phyloP scores from a whole-genome alignment of 1,140 invertebrate species.

The Catajapyx aquilonaris region DNA sequence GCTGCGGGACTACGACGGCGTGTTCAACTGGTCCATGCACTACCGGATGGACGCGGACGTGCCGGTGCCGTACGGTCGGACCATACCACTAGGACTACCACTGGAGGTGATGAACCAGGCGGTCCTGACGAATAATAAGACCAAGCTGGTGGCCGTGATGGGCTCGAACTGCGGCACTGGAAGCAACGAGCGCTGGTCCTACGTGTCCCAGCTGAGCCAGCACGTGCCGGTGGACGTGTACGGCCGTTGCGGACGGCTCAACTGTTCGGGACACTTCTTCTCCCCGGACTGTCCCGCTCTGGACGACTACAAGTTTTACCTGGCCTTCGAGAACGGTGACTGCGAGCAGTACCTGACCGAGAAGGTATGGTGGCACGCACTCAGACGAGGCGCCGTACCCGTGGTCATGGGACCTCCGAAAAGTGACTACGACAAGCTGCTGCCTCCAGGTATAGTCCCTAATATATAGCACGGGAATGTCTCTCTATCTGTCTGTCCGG shows the following conservation, averaged over 20 bases:
- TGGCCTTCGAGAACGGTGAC: conserved; percentile 51
- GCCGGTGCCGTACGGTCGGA: too few relatives aligned
- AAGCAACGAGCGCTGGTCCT: conserved; percentile 30
- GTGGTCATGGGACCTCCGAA: conserved; percentile 38
- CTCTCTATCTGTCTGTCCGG: too few relatives aligned
- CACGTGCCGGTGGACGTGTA: conserved; percentile 32
- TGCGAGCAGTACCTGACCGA: conserved; percentile 47
- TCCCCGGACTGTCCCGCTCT: conserved; percentile 29
- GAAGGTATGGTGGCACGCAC: conserved; percentile 42
- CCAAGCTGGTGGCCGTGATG: conserved; percentile 28
- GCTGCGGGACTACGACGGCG: conserved; percentile 25
- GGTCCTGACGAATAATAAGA: too few relatives aligned
- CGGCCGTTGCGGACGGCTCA: conserved; percentile 26
- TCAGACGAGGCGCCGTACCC: conserved; percentile 37
- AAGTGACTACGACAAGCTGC: conserved; percentile 25
- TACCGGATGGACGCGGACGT: too few relatives aligned
- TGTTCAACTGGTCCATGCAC: conserved; percentile 60
- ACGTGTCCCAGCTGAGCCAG: conserved; percentile 30
- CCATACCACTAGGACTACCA: too few relatives aligned
- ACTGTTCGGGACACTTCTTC: conserved; percentile 40
- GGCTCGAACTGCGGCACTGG: conserved; percentile 39
- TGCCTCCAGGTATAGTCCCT: conserved; percentile 37
- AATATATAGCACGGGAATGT: too few relatives aligned
- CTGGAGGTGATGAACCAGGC: too few relatives aligned
- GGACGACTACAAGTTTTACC: conserved; percentile 43